These are phyloP conservation scores for Conus canariensis DNA, from an alignment of 2,888 invertebrate species.

Conservation along the genomic window DNA sequence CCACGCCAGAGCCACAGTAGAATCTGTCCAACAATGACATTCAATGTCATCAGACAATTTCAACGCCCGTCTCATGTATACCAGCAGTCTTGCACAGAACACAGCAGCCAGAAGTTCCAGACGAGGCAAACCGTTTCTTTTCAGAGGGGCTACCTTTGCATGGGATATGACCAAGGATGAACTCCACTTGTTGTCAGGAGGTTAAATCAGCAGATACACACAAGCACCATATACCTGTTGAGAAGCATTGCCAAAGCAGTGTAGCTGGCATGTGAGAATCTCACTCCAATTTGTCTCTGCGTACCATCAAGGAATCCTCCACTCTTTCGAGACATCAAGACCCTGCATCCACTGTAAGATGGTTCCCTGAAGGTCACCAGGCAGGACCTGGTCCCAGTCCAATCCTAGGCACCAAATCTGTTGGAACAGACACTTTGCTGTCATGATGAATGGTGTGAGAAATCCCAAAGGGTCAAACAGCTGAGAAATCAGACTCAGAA, in stretches of 20 bases:
- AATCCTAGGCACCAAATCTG: background rate
- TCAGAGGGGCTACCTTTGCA: background rate
- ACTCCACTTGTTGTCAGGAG: background rate
- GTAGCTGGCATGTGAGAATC: background rate
- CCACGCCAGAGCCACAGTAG: background rate
- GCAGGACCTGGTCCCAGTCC: background rate
- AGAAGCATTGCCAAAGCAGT: background rate
- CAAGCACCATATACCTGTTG: background rate
- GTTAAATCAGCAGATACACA: background rate
- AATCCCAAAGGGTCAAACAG: background rate
- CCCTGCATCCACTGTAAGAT: background rate
- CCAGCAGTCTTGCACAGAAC: background rate
- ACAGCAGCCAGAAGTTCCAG: background rate
- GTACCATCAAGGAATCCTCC: background rate
- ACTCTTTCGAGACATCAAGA: background rate
- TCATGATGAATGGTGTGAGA: background rate
- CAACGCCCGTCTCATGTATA: background rate
- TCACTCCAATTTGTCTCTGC: background rate
- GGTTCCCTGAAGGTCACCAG: background rate
- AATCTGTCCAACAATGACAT: background rate
- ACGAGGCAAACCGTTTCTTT: background rate
- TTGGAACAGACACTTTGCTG: constrained; percentile 4
- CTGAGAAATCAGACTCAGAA: background rate
- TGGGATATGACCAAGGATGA: background rate
- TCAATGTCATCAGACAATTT: background rate